Evolutionary conservation across 2,113 vertebrate species (phyloP), one percentile per base, ranked within the genome.

Genomic region (Falco punctatus): DNA sequence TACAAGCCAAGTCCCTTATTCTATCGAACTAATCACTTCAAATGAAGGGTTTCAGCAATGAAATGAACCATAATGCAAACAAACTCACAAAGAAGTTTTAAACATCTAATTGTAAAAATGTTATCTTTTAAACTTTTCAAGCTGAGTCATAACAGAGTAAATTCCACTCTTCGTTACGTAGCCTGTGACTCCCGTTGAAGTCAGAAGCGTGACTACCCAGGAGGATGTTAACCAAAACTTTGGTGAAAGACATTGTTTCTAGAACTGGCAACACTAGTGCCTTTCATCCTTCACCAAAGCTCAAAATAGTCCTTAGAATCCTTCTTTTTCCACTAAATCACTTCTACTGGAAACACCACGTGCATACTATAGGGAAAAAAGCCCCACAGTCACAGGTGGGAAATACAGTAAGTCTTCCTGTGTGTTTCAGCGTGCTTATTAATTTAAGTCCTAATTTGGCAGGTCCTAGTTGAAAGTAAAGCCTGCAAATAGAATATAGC

Each of bases 111-210:
- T 88, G 30, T 65, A 80, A 86, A 92, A 93, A 75, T 48, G 84
- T 38, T 46, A 17, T 74, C 24, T 91, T 92, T 71, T 51, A 22
- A 51, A 13, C 2, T 49, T 7, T 26, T 40, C 93, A n/a, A 15
- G 16, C 20, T 95, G 86, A 89, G 64, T 94, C 88, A 55, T 32
- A 88, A 79, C 5, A 80, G 58, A 65, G 32, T 81, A 91, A 89
- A 95, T 92, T 91, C 87, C 73, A 71, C n/a, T 55, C 33, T 33
- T 86, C 55, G 8, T 78, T 92, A 81, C 92, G 89, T 86, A 91
- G 89, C 79, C 65, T 65, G 2, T 87, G 65, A 85, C 48, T 92
- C 61, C 38, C 30, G 35, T 66, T 62, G 46, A 83, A 55, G 55
- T 81, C 46, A 92, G 46, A 16, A 92, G 30, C 40, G 40, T 0